These are phyloP conservation scores for Cosmia trapezina DNA, from an alignment of 2,888 invertebrate genomes.

Conservation along the genomic window DNA sequence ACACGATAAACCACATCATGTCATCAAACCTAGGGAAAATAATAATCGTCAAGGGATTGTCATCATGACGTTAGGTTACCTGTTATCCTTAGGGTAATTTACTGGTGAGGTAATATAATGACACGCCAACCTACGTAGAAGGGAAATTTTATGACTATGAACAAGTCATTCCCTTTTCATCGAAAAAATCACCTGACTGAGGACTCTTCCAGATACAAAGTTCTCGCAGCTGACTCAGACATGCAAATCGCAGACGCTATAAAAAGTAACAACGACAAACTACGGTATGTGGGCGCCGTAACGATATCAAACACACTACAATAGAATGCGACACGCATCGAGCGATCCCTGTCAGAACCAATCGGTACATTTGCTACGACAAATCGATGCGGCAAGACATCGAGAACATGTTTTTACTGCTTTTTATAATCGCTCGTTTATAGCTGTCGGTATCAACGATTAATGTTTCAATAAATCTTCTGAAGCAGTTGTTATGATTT, in stretches of 20 bases:
- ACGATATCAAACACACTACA: constrained; percentile 56
- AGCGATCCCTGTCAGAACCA: constrained; percentile 46
- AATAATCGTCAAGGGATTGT: not conserved
- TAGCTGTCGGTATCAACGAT: constrained; percentile 47
- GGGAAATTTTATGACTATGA: constrained; percentile 16
- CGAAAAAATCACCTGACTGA: constrained; percentile 23
- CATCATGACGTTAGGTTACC: constrained; percentile 6
- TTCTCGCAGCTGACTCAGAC: constrained; percentile 46
- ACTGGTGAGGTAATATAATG: constrained; percentile 3
- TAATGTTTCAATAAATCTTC: constrained; percentile 62
- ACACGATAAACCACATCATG: not conserved
- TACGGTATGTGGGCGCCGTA: constrained; percentile 51
- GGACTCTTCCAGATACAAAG: not conserved
- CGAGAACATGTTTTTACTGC: constrained; percentile 50
- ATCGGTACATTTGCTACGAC: constrained; percentile 49
- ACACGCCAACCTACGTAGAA: not conserved
- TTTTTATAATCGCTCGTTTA: constrained; percentile 56
- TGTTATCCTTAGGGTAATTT: constrained; percentile 19
- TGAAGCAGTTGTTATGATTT: constrained; percentile 56
- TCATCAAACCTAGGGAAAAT: constrained; percentile 9
- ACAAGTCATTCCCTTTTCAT: not conserved
- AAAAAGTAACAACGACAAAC: constrained; percentile 49
- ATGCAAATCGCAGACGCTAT: constrained; percentile 42
- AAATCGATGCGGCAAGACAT: constrained; percentile 47
- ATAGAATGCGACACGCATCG: constrained; percentile 50